Conservation (phyloP, 2,113 vertebrate genomes). For the Geococcyx californianus region DNA sequence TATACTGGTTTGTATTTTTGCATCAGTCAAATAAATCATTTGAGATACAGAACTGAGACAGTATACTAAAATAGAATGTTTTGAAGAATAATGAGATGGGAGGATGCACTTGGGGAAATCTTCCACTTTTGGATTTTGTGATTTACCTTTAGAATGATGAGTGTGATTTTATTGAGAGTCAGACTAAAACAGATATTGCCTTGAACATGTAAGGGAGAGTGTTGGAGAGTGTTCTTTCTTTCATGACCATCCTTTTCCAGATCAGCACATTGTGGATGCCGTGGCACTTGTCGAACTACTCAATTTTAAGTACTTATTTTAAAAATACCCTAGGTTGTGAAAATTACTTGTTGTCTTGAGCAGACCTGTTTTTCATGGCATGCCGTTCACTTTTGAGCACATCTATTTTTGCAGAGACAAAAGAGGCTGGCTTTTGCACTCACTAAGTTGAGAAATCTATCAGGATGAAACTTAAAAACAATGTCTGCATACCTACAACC, state of each 20-base stretch:
- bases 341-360: background rate
- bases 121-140: background rate
- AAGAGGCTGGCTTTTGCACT: background rate
- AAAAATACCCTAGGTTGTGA: background rate
- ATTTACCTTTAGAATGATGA: background rate
- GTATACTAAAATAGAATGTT: background rate
- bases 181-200: background rate
- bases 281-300: background rate
- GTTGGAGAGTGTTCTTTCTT: background rate
- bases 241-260: background rate
- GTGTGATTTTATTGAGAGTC: background rate
- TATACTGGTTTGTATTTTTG: conserved; percentile 11
- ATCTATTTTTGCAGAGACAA: background rate
- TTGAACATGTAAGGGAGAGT: background rate
- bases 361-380: background rate
- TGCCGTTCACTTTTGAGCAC: background rate
- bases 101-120: background rate
- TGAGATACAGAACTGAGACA: background rate
- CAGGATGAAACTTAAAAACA: background rate
- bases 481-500: background rate
- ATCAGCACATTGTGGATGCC: background rate
- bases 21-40: background rate
- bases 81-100: background rate
- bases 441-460: background rate
- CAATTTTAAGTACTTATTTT: background rate